Conservation (phyloP, 2,113 vertebrate species). For the Periophthalmodon schlosseri region DNA sequence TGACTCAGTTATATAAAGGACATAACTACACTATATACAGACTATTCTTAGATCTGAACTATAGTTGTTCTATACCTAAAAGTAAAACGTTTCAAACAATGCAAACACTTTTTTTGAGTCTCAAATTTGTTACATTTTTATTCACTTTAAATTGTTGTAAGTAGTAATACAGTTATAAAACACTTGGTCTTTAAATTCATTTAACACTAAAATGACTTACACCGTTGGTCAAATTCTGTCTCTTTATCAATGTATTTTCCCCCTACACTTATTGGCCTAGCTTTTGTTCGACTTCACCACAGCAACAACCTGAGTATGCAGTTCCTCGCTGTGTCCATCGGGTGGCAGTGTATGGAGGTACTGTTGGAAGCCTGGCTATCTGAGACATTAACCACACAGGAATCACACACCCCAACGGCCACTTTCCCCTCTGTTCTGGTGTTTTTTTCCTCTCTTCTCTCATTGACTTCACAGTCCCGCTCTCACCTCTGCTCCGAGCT, state of each 20-base stretch:
- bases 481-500: constrained; percentile 17
- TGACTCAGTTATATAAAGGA: no score
- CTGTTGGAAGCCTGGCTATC: constrained; percentile 49
- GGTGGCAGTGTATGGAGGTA: constrained; percentile 74
- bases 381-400: constrained; percentile 63
- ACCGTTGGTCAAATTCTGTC: no score
- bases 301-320: constrained; percentile 47
- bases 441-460: constrained; percentile 18
- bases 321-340: constrained; percentile 60
- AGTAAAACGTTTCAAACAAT: neutral
- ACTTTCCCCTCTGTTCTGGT: constrained; percentile 13
- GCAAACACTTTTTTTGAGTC: neutral
- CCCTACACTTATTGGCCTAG: neutral
- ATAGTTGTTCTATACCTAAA: neutral
- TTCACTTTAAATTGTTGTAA: neutral
- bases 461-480: constrained; percentile 28
- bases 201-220: no score
- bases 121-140: neutral
- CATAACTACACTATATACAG: no score
- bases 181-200: no score
- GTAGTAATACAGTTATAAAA: neutral
- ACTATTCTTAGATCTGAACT: no score
- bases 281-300: constrained; percentile 12
- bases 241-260: neutral
- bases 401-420: constrained; percentile 59